Evolutionary conservation across 2,797 vertebrate species (phyloP).

Genomic region (Acanthurus lineatus): DNA sequence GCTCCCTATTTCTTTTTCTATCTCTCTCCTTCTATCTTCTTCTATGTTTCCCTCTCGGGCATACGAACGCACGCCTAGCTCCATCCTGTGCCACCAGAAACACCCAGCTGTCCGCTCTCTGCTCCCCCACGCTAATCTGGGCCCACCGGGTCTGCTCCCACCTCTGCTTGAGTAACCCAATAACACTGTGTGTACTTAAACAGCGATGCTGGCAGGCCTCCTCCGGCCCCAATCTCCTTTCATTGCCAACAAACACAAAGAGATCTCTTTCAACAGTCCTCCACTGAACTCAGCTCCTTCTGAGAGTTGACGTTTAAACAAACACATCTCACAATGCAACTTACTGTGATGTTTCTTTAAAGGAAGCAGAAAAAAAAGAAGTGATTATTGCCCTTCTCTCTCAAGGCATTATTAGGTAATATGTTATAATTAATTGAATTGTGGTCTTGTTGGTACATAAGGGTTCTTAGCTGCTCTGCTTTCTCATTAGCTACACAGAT

Average conservation of each 20-base stretch:
- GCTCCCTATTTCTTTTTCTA: conserved; percentile 10
- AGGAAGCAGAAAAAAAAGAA: conserved; percentile 35
- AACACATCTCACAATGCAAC: conserved; percentile 65
- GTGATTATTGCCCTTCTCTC: conserved; percentile 68
- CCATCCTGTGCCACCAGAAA: conserved; percentile 60
- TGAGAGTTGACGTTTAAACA: conserved; percentile 72
- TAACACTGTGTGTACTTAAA: conserved; percentile 87
- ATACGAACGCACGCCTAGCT: conserved; percentile 36
- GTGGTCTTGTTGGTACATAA: conserved; percentile 73
- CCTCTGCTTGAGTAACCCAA: conserved; percentile 85
- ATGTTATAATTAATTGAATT: conserved; percentile 83
- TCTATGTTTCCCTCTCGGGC: conserved; percentile 15
- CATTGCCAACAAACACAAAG: conserved; percentile 84
- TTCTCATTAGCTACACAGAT: conserved; percentile 82
- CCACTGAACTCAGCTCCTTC: conserved; percentile 63
- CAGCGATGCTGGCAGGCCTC: conserved; percentile 84
- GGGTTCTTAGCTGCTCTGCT: conserved; percentile 70
- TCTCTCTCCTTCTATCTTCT: conserved; percentile 11
- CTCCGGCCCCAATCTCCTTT: conserved; percentile 62
- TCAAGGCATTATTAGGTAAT: conserved; percentile 80
- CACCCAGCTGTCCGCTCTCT: conserved; percentile 69
- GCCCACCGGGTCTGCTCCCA: conserved; percentile 57
- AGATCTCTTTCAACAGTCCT: conserved; percentile 75
- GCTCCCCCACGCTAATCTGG: conserved; percentile 55
- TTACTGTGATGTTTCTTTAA: conserved; percentile 57